Conservation (phyloP, 2,113 vertebrate species). For the Neogale vison region DNA sequence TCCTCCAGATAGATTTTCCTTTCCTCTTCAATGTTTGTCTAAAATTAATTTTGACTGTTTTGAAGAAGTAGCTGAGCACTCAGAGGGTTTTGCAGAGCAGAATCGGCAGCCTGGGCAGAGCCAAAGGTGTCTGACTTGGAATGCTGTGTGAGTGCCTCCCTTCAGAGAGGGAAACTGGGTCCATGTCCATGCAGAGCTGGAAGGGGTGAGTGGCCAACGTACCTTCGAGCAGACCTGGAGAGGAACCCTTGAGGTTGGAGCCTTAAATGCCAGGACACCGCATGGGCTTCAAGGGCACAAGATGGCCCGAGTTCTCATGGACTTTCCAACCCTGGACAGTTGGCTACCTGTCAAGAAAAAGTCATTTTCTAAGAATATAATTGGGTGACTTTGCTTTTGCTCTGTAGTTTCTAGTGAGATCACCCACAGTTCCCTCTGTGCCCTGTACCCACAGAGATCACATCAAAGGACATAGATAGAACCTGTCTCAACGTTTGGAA, state of each 20-base stretch:
- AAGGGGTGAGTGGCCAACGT: not conserved
- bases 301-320: not conserved
- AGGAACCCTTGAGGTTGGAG: not conserved
- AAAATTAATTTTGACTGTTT: slow-evolving; percentile 69
- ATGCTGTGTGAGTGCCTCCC: not conserved
- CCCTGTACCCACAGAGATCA: not conserved
- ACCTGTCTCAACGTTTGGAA: not conserved
- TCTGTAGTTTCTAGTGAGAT: not conserved
- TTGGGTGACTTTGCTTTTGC: slow-evolving; percentile 6
- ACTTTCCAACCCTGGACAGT: not conserved
- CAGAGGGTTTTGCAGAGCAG: not conserved
- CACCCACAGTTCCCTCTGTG: not conserved
- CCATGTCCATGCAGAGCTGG: fast-evolving
- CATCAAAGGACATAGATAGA: not conserved
- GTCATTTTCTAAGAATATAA: not conserved
- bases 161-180: not conserved
- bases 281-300: not conserved
- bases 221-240: not conserved
- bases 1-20: slow-evolving; percentile 24
- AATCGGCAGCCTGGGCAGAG: not conserved
- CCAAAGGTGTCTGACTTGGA: not conserved
- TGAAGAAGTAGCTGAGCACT: not conserved
- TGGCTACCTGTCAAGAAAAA: not conserved
- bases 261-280: not conserved
- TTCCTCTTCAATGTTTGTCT: slow-evolving; percentile 55